Percentiles rank a stretch among this genome's conserved stretches.
These are phyloP conservation scores for Perca schrenkii DNA, from an alignment of 2,113 vertebrate genomes.

Conservation along the genomic window DNA sequence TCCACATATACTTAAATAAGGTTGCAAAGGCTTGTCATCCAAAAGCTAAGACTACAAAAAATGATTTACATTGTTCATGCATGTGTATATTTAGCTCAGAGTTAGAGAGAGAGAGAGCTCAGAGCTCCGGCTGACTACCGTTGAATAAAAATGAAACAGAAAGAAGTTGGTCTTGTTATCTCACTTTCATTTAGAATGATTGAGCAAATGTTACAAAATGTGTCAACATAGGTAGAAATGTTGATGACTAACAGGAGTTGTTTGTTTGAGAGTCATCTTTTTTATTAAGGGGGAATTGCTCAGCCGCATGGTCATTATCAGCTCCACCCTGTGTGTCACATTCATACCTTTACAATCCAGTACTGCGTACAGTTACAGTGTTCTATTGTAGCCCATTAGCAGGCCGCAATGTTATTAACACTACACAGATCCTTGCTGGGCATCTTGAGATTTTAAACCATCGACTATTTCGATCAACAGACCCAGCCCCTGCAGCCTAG, in stretches of 20 bases:
- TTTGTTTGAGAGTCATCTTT: constrained; percentile 7
- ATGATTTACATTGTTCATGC: constrained; percentile 29
- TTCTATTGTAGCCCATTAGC: not conserved
- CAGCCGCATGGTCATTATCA: not conserved
- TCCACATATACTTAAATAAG: constrained; percentile 8
- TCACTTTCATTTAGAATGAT: constrained; percentile 12
- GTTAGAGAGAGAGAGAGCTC: not conserved
- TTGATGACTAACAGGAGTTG: not conserved
- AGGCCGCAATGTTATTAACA: constrained; percentile 12
- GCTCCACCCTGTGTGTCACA: not conserved
- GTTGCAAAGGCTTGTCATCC: constrained; percentile 8
- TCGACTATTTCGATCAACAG: constrained; percentile 19
- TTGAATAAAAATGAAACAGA: constrained; percentile 30
- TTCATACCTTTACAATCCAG: constrained; percentile 7
- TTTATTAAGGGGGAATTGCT: not conserved
- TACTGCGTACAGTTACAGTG: not conserved
- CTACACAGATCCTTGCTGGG: not conserved
- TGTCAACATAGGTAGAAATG: not conserved
- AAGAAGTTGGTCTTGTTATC: not conserved
- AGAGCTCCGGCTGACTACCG: too few relatives aligned
- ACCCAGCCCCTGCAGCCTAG: constrained; percentile 8
- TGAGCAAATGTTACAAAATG: not conserved
- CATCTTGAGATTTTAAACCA: constrained; percentile 4
- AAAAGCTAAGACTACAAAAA: constrained; percentile 1
- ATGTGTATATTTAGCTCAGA: constrained; percentile 39